Percentiles rank a stretch among this genome's conserved stretches.
Conservation (phyloP, 2,797 vertebrate species). For the Periophthalmus magnuspinnatus region DNA sequence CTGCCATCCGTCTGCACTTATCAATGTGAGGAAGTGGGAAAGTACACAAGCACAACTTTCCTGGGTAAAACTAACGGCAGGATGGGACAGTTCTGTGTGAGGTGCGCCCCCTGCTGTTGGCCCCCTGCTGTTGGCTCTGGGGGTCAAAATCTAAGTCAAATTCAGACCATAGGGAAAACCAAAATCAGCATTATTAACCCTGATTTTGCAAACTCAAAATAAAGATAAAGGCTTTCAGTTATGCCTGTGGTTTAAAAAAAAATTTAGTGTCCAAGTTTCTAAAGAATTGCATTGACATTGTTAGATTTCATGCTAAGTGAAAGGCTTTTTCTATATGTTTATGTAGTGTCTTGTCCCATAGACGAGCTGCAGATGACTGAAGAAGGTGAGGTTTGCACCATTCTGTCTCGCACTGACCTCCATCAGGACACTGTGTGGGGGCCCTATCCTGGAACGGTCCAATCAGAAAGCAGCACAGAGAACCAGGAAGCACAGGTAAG, state of each 20-base stretch:
- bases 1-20: slow-evolving; percentile 68
- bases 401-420: slow-evolving; percentile 74
- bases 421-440: slow-evolving; percentile 84
- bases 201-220: no score
- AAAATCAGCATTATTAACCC: not conserved
- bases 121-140: slow-evolving; percentile 8
- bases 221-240: no score
- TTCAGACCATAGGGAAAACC: slow-evolving; percentile 22
- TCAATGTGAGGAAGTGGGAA: slow-evolving; percentile 75
- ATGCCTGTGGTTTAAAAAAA: no score
- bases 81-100: slow-evolving; percentile 25
- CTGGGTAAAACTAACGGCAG: slow-evolving; percentile 37
- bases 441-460: slow-evolving; percentile 84
- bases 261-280: no score
- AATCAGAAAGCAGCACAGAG: slow-evolving; percentile 66
- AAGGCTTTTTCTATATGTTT: no score
- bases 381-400: slow-evolving; percentile 60
- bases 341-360: slow-evolving; percentile 49
- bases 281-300: no score
- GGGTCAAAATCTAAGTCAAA: slow-evolving; percentile 53
- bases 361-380: slow-evolving; percentile 81
- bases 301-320: no score
- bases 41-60: slow-evolving; percentile 65
- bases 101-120: slow-evolving; percentile 14
- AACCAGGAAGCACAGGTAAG: slow-evolving; percentile 71